Conservation (phyloP, 2,797 vertebrate species). For the Margarornis squamiger region DNA sequence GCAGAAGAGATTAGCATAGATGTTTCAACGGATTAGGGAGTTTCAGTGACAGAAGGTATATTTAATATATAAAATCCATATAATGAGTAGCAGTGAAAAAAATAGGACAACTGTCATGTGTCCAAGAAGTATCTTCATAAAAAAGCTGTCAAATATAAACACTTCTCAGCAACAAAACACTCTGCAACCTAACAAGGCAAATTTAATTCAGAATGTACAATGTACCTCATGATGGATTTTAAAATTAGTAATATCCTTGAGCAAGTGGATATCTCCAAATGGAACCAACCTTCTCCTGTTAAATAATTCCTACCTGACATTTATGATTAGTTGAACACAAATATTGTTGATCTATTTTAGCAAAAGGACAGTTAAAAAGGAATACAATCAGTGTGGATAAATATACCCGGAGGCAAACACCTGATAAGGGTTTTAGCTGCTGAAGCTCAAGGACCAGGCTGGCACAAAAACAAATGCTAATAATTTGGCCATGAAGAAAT, state of each 20-base stretch:
- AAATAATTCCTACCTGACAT: background rate
- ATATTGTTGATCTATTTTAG: background rate
- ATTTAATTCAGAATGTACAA: background rate
- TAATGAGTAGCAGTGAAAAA: slow-evolving; percentile 25
- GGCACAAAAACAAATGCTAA: background rate
- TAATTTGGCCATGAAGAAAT: background rate
- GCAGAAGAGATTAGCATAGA: slow-evolving; percentile 11
- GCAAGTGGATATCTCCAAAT: background rate
- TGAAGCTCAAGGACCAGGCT: background rate
- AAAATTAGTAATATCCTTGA: background rate
- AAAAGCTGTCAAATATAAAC: slow-evolving; percentile 7
- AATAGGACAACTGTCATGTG: background rate
- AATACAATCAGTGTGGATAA: background rate
- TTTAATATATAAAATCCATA: slow-evolving; percentile 21
- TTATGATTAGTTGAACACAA: background rate
- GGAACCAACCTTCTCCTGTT: background rate
- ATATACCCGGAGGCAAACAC: background rate
- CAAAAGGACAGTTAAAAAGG: background rate
- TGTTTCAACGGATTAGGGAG: slow-evolving; percentile 30
- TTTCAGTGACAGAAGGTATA: slow-evolving; percentile 27
- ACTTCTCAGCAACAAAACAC: slow-evolving; percentile 2
- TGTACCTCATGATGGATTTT: background rate
- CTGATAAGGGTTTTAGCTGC: background rate
- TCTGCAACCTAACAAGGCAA: background rate
- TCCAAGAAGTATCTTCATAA: background rate